Evolutionary conservation across 2,113 vertebrate genomes (phyloP), one percentile per base, ranked within the genome.

Genomic region (Chinchilla lanigera): DNA sequence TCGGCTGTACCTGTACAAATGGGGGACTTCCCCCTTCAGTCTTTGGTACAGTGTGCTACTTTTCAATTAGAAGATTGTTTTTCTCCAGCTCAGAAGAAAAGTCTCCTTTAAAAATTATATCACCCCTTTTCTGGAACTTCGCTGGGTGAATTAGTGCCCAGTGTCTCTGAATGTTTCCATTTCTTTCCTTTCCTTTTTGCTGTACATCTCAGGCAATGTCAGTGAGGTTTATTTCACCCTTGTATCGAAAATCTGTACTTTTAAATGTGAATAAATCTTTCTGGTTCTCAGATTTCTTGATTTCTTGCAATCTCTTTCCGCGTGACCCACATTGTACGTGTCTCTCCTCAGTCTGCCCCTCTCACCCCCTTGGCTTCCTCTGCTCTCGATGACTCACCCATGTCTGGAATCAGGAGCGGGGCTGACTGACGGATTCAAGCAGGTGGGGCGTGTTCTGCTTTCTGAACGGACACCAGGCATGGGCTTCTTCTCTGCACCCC

Each of bases 41-140:
- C 58, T 60, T 96, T 61, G 69, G 12, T 65, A 47, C 54, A 61
- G 24, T 41, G 28, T 50, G 9, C 33, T 88, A 84, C 11, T 47
- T 86, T 89, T 94, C 69, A 94, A 11, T 88, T 81, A 92, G 94
- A 91, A 80, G 41, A 73, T 73, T 56, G 28, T n/a, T 47, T 94
- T 73, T 92, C 60, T 85, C 16, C 20, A 71, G 60, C 7, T 71
- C 16, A 73, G 41, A 50, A 90, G 20, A 71, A 78, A 14, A n/a
- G 33, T 19, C 20, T n/a, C 13, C 33, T 38, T 69, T 69, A 69
- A 38, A 69, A 38, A n/a, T 20, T 20, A 13, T 69, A n/a, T 69
- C 35, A 69, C 19, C 35, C 67, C 16, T 69, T 69, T 20, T n/a
- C 67, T 67, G 17, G 67, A n/a, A n/a, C 65, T n/a, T 69, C 35